Conservation (phyloP, 92 coral and sea anemone genomes). For the Virgularia gustaviana region DNA sequence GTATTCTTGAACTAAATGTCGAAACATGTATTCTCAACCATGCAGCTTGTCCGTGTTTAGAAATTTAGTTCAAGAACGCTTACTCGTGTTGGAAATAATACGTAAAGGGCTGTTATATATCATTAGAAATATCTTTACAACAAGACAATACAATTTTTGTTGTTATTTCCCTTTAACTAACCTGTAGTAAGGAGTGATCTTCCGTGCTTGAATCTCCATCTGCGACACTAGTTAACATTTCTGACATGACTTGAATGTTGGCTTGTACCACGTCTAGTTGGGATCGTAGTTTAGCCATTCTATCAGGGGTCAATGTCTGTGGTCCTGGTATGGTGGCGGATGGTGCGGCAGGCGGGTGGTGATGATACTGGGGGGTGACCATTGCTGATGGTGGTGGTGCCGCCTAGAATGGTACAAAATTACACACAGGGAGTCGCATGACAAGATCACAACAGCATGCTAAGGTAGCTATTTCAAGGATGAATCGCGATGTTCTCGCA, state of each 20-base stretch:
- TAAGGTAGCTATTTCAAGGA: slow-evolving; percentile 14
- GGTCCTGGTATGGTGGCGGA: slow-evolving; percentile 54
- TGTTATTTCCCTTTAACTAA: background rate
- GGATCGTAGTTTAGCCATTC: slow-evolving; percentile 83
- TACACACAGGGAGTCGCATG: background rate
- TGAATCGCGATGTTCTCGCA: no score
- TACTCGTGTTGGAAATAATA: no score
- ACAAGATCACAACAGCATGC: slow-evolving; percentile 43
- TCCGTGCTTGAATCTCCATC: slow-evolving; percentile 78
- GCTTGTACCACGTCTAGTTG: slow-evolving; percentile 94
- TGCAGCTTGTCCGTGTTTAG: no score
- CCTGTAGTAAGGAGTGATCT: slow-evolving; percentile 75
- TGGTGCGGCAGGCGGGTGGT: slow-evolving; percentile 40
- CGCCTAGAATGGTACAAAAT: background rate
- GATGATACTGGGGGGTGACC: slow-evolving; percentile 30
- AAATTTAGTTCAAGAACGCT: no score
- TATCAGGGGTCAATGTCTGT: slow-evolving; percentile 86
- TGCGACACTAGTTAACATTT: slow-evolving; percentile 92
- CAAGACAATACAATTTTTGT: background rate
- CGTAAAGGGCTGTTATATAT: no score
- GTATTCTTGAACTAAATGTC: no score
- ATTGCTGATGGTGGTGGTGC: slow-evolving; percentile 17
- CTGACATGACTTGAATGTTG: slow-evolving; percentile 89
- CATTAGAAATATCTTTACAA: background rate
- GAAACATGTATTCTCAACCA: no score